A percentile compares a stretch with the other conserved stretches of the same genome.
Evolutionary conservation across 1,140 invertebrate species (phyloP).

Genomic region (Euura lappo): DNA sequence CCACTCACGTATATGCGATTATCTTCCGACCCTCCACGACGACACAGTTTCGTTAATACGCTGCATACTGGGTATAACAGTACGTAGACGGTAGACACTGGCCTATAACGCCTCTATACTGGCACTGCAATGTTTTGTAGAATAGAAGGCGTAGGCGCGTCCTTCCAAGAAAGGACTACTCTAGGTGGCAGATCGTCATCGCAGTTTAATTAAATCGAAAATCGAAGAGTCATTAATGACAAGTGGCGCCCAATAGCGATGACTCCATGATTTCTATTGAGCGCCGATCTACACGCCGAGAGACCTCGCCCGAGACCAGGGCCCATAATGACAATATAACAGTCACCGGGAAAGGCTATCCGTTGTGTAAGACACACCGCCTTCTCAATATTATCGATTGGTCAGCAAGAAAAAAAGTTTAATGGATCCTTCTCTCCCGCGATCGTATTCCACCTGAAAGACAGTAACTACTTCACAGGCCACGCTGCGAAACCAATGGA

Average conservation of each 20-base stretch:
- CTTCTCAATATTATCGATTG: slow-evolving; percentile 33
- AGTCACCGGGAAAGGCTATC: slow-evolving; percentile 22
- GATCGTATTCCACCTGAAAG: too few relatives aligned
- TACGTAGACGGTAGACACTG: not conserved
- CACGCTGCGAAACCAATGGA: too few relatives aligned
- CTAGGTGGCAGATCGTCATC: slow-evolving; percentile 51
- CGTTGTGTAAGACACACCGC: slow-evolving; percentile 25
- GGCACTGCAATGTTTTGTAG: not conserved
- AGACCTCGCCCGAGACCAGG: not conserved
- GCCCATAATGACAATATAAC: slow-evolving; percentile 27
- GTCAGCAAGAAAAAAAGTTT: slow-evolving; percentile 26
- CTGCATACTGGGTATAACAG: not conserved
- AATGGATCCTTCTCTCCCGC: slow-evolving; percentile 25
- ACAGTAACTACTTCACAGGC: too few relatives aligned
- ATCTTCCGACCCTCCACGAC: not conserved
- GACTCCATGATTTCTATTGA: slow-evolving; percentile 57
- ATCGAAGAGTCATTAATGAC: slow-evolving; percentile 57
- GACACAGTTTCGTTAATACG: not conserved
- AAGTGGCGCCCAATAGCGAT: slow-evolving; percentile 59
- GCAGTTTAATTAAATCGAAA: slow-evolving; percentile 56
- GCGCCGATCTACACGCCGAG: slow-evolving; percentile 30
- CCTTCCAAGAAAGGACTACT: slow-evolving; percentile 16
- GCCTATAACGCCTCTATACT: not conserved
- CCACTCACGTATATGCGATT: not conserved
- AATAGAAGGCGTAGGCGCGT: not conserved